phyloP scores from a whole-genome alignment of 2,888 invertebrate species.

The Ophonus ardosiacus region DNA sequence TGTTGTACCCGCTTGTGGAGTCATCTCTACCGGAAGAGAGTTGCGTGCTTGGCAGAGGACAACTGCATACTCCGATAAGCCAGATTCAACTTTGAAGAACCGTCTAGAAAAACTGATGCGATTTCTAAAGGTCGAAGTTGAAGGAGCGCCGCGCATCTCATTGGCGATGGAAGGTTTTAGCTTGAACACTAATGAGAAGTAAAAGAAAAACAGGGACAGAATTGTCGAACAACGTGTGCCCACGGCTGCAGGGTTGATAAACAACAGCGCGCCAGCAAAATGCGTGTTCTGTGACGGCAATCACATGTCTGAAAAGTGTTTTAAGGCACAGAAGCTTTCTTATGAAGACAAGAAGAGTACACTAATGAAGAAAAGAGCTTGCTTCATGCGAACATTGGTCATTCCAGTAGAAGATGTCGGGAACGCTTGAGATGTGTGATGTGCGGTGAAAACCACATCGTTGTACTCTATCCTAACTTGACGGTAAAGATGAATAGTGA shows the following conservation, averaged over 20 bases:
- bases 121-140: constrained; percentile 18
- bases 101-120: no score
- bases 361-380: constrained; percentile 17
- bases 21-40: constrained; percentile 42
- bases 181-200: background rate
- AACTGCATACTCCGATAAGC: background rate
- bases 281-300: constrained; percentile 40
- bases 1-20: no score
- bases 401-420: constrained; percentile 25
- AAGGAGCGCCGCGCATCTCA: background rate
- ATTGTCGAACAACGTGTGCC: background rate
- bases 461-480: constrained; percentile 4
- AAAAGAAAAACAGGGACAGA: background rate
- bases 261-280: background rate
- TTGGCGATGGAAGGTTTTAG: constrained; percentile 10
- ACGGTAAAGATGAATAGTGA: constrained; percentile 22
- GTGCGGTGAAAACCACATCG: constrained; percentile 6
- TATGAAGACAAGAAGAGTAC: constrained; percentile 50
- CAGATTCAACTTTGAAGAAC: background rate
- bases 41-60: constrained; percentile 44
- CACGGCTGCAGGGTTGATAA: background rate
- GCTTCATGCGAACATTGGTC: constrained; percentile 24
- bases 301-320: constrained; percentile 20
- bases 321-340: constrained; percentile 37
- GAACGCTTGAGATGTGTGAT: constrained; percentile 21